Conservation (phyloP, 2,888 invertebrate genomes). For the Drosophila anomalata region DNA sequence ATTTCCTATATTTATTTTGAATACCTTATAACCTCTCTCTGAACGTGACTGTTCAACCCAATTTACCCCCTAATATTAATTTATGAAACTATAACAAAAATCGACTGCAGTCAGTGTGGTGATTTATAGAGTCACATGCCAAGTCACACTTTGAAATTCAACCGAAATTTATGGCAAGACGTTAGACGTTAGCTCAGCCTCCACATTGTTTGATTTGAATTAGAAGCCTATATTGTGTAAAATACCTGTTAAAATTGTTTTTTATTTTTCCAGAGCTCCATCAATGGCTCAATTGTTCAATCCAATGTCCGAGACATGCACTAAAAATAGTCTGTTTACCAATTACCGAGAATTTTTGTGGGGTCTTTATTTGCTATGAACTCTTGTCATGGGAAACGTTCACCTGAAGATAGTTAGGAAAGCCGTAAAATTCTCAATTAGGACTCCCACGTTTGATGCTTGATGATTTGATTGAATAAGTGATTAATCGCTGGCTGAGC, state of each 20-base stretch:
- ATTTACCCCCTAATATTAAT: background rate
- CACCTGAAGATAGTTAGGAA: conserved; percentile 12
- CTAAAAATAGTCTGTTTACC: conserved; percentile 12
- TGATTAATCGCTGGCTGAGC: conserved; percentile 25
- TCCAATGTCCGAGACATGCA: conserved; percentile 6
- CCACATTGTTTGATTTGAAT: background rate
- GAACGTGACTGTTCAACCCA: conserved; percentile 4
- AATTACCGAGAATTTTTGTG: background rate
- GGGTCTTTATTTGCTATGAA: conserved; percentile 1
- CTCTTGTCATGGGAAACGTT: conserved; percentile 1
- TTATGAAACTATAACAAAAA: background rate
- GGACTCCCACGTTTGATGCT: conserved; percentile 7
- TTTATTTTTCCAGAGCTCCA: conserved; percentile 4
- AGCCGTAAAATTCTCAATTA: background rate
- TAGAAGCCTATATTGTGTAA: conserved; percentile 4
- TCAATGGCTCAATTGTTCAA: conserved; percentile 47
- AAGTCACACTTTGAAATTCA: background rate
- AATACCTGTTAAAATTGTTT: conserved; percentile 1
- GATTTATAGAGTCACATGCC: conserved; percentile 2
- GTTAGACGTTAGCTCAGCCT: background rate
- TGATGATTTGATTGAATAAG: conserved; percentile 11
- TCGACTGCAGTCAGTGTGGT: background rate
- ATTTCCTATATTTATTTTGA: background rate
- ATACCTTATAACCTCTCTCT: background rate
- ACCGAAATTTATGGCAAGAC: conserved; percentile 1